A percentile compares a stretch with the other conserved stretches of the same genome.
phyloP scores from a whole-genome alignment of 2,888 invertebrate genomes.

The Scaptomyza tumidula region DNA sequence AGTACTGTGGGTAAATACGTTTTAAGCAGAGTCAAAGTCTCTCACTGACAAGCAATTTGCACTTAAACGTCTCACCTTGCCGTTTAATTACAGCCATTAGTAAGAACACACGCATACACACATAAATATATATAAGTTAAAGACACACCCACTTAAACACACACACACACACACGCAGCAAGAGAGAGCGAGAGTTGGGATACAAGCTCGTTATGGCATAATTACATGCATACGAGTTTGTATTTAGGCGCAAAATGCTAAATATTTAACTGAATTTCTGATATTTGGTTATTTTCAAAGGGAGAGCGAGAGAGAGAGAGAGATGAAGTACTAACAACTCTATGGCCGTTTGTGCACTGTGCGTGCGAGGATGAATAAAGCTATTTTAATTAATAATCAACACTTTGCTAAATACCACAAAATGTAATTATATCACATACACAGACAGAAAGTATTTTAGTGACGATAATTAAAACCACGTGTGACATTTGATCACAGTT shows the following conservation, averaged over 20 bases:
- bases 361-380: conserved; percentile 61
- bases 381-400: conserved; percentile 80
- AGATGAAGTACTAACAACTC: conserved; percentile 19
- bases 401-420: conserved; percentile 75
- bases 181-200: background rate
- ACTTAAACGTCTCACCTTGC: conserved; percentile 68
- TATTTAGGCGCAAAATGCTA: conserved; percentile 62
- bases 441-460: conserved; percentile 31
- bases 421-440: conserved; percentile 67
- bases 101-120: conserved; percentile 32
- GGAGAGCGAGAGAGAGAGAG: background rate
- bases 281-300: conserved; percentile 16
- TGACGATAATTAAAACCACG: conserved; percentile 76
- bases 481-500: conserved; percentile 69
- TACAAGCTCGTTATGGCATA: conserved; percentile 60
- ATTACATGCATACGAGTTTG: conserved; percentile 52
- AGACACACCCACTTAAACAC: background rate
- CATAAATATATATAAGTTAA: conserved; percentile 1
- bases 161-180: conserved; percentile 2
- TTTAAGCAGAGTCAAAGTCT: conserved; percentile 29
- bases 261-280: conserved; percentile 68
- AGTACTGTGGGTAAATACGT: conserved; percentile 24
- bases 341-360: conserved; percentile 19
- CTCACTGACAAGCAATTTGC: conserved; percentile 52
- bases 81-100: conserved; percentile 74